phyloP scores from a whole-genome alignment of 92 coral and sea anemone genomes.

The Palythoa grandiflora region DNA sequence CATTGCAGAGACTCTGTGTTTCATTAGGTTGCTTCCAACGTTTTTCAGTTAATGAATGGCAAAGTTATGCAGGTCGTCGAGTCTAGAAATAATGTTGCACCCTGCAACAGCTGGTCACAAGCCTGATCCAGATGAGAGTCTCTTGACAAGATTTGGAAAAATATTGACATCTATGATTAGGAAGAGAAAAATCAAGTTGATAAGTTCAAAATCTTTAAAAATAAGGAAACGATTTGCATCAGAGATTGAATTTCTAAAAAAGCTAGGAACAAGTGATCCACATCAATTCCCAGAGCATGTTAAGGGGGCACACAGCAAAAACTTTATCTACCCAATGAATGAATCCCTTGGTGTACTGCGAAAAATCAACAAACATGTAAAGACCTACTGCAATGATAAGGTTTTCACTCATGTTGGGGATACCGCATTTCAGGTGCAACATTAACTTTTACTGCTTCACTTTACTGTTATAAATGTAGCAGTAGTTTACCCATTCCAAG shows the following conservation, averaged over 20 bases:
- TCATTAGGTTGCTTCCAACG: constrained; percentile 19
- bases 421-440: constrained; percentile 26
- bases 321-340: constrained; percentile 38
- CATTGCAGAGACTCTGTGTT: constrained; percentile 36
- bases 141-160: constrained; percentile 16
- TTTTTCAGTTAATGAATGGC: constrained; percentile 25
- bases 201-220: constrained; percentile 3
- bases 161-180: constrained; percentile 22
- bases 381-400: constrained; percentile 32
- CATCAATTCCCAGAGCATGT: constrained; percentile 37
- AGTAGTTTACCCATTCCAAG: background rate
- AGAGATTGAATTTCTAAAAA: constrained; percentile 13
- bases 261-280: constrained; percentile 39
- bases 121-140: constrained; percentile 29
- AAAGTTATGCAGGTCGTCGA: constrained; percentile 29
- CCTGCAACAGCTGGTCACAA: constrained; percentile 5
- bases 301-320: constrained; percentile 33
- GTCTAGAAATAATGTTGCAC: background rate
- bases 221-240: constrained; percentile 20
- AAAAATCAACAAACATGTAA: constrained; percentile 16
- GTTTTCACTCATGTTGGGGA: constrained; percentile 40
- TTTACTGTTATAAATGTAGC: constrained; percentile 20
- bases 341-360: constrained; percentile 16
- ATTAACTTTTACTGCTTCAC: constrained; percentile 12
- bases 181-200: constrained; percentile 7